Evolutionary conservation across 2,113 vertebrate genomes (phyloP), one percentile per base, ranked within the genome.

Genomic region (Vanacampus margaritifer): DNA sequence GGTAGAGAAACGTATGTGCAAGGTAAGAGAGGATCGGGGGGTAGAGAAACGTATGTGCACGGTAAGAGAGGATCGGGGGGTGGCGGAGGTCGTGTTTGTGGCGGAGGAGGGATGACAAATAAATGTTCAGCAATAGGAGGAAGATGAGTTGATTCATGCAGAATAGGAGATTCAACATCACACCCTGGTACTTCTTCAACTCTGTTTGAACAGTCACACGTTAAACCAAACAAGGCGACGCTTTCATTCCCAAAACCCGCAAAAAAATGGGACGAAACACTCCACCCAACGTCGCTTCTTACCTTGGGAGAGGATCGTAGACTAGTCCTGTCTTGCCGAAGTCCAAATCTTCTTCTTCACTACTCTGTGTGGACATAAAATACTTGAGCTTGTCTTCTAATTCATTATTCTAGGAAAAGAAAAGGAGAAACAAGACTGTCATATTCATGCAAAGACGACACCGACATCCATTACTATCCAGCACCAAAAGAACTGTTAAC

Each of bases 351-450:
- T 71, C 84, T 54, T 43, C 70, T 3, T 80, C 69, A 14, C 43
- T 84, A 79, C 78, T 92, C 91, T 96, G 88, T 91, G 79, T 81
- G 93, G 94, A 80, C 90, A 92, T 92, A 92, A 96, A 93, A 88
- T 95, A 96, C 89, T 96, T 95, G 90, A 97, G 80, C 84, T 95
- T 95, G 91, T 96, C 95, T 90, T 98, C 96, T 84, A 98, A 92
- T 86, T 99, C 95, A 91, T 96, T 99, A 91, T 98, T 99, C 96
- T 99, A 84, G 82, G 85, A 89, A 88, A 84, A 84, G 80, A 86
- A 90, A 86, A 90, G 45, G 89, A 76, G 82, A 90, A 84, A 89
- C 83, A 85, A 85, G 72, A 67, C 75, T 65, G 80, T 90, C 82
- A 86, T 79, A 75, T 53, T 45, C 88, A 87, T 86, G 86, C 79